phyloP scores from a whole-genome alignment of 1,140 invertebrate species.

The Drosophila murphyi region DNA sequence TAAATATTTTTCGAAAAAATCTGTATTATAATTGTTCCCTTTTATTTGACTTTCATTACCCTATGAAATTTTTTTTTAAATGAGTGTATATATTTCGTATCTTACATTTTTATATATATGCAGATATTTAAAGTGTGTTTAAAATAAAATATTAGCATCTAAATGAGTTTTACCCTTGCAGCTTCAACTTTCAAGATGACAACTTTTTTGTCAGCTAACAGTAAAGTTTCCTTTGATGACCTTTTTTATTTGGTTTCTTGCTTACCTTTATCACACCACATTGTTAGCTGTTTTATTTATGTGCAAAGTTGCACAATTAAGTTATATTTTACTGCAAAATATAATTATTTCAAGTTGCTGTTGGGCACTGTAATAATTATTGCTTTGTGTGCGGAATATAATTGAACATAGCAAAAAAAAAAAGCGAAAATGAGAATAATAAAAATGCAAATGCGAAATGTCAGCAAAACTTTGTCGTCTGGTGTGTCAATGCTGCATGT shows the following conservation, averaged over 20 bases:
- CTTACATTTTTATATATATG: neutral
- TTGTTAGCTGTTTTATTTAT: constrained; percentile 58
- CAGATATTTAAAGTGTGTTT: neutral
- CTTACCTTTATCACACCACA: constrained; percentile 43
- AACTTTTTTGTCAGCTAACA: constrained; percentile 17
- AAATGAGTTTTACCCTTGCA: constrained; percentile 7
- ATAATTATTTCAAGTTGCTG: constrained; percentile 47
- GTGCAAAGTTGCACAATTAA: constrained; percentile 56
- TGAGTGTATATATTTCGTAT: neutral
- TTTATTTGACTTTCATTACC: too few species aligned
- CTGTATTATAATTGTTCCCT: too few species aligned
- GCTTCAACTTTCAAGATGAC: constrained; percentile 4
- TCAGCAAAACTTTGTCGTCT: constrained; percentile 31
- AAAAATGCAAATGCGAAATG: constrained; percentile 28
- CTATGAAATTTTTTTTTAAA: too few species aligned
- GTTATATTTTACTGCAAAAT: constrained; percentile 49
- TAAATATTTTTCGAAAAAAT: too few species aligned
- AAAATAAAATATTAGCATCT: constrained; percentile 12
- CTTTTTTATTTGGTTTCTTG: constrained; percentile 32
- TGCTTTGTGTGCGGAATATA: constrained; percentile 18
- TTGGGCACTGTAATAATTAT: constrained; percentile 39
- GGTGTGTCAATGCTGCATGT: constrained; percentile 23
- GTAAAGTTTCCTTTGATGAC: constrained; percentile 43
- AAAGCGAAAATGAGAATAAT: neutral
- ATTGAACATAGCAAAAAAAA: constrained; percentile 10